phyloP scores from a whole-genome alignment of 2,888 invertebrate genomes.

The Plemyria rubiginata region DNA sequence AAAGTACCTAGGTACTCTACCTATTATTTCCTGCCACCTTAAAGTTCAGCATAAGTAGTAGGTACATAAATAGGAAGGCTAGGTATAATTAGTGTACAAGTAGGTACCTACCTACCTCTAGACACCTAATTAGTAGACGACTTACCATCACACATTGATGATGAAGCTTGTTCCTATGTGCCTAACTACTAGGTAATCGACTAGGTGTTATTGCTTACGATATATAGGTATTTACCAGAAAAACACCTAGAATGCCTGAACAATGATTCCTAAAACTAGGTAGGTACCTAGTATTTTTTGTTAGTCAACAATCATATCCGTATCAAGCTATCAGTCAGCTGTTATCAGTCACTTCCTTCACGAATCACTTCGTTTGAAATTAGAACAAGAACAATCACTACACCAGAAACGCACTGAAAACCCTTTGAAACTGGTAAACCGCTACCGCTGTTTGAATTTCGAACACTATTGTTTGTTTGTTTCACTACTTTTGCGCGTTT shows the following conservation, averaged over 20 bases:
- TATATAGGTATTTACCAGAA: not conserved
- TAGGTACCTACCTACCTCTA: too few relatives aligned
- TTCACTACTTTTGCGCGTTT: constrained; percentile 45
- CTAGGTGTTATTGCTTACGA: not conserved
- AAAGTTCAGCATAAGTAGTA: too few relatives aligned
- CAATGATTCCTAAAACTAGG: not conserved
- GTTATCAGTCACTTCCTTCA: constrained; percentile 72
- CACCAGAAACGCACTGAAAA: constrained; percentile 29
- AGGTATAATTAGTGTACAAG: too few relatives aligned
- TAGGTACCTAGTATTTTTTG: not conserved
- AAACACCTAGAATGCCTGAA: not conserved
- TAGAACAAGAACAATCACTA: constrained; percentile 43
- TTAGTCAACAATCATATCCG: constrained; percentile 43
- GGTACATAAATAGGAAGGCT: too few relatives aligned
- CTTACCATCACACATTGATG: not conserved
- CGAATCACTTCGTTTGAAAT: constrained; percentile 53
- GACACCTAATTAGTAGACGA: too few relatives aligned
- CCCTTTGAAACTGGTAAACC: constrained; percentile 26
- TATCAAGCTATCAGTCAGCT: constrained; percentile 52
- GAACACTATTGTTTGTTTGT: constrained; percentile 45
- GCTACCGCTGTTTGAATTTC: constrained; percentile 47
- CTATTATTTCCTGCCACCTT: too few relatives aligned
- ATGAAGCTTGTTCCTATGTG: not conserved
- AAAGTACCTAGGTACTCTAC: too few relatives aligned
- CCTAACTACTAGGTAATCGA: not conserved